Conservation (phyloP, 1,140 invertebrate genomes). For the Macrobrachium rosenbergii region DNA sequence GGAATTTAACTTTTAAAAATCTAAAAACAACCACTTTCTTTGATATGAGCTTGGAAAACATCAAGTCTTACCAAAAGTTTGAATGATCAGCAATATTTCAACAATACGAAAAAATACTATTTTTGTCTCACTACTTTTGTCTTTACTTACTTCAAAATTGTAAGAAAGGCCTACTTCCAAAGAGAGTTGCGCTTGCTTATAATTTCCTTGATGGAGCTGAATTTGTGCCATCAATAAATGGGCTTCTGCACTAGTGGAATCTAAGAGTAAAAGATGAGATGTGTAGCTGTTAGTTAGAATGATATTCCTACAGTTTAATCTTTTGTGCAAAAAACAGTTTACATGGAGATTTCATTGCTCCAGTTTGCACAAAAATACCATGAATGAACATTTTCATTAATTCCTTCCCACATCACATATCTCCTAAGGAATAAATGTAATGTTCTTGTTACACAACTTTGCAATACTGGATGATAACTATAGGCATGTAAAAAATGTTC, state of each 20-base stretch:
- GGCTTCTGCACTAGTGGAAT: slow-evolving; percentile 83
- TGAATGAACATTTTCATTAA: neutral
- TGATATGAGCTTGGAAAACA: neutral
- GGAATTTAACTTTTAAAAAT: too few species aligned
- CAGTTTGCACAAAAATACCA: too few species aligned
- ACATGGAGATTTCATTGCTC: too few species aligned
- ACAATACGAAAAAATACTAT: neutral
- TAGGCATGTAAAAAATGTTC: neutral
- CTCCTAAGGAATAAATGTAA: too few species aligned
- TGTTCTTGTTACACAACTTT: neutral
- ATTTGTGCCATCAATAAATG: slow-evolving; percentile 92
- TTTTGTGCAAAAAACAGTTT: too few species aligned
- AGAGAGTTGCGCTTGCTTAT: slow-evolving; percentile 81
- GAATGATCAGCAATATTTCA: neutral
- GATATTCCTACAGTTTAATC: too few species aligned
- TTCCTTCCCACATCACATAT: too few species aligned
- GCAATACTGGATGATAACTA: neutral
- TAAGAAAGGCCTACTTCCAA: slow-evolving; percentile 90
- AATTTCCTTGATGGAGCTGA: slow-evolving; percentile 79
- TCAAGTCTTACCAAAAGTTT: too few species aligned
- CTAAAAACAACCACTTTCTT: neutral
- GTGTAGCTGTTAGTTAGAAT: neutral
- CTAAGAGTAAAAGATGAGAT: slow-evolving; percentile 69
- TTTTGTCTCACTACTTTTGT: neutral
- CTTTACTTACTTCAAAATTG: slow-evolving; percentile 82